Percentiles rank a stretch among this genome's conserved stretches.
These are phyloP conservation scores for Pelmatolapia mariae DNA, from an alignment of 2,113 vertebrate genomes.

Conservation along the genomic window DNA sequence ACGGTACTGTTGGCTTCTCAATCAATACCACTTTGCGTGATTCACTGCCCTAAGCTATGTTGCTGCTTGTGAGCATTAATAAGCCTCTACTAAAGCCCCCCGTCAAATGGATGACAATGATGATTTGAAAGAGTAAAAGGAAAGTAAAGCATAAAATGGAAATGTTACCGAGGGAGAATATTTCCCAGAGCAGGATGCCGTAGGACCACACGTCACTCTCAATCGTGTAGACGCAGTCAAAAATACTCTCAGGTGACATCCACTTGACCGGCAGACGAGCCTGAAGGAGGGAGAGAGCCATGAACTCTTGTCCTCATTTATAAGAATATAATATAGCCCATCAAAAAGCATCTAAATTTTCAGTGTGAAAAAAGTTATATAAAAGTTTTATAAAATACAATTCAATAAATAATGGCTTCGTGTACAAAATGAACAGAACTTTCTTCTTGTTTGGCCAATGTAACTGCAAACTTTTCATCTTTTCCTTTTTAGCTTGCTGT, in stretches of 20 bases:
- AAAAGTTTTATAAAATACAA: not conserved
- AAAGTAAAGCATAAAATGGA: not conserved
- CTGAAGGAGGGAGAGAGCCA: conserved; percentile 55
- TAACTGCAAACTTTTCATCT: not conserved
- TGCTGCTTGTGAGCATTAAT: not conserved
- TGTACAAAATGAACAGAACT: not conserved
- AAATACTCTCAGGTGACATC: conserved; percentile 99
- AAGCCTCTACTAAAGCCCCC: not conserved
- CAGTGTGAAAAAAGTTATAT: not conserved
- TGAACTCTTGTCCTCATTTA: not conserved
- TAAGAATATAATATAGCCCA: not conserved
- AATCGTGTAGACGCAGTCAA: conserved; percentile 93
- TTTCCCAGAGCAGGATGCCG: conserved; percentile 95
- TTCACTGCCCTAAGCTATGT: not conserved
- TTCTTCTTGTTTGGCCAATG: not conserved
- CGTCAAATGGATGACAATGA: not conserved
- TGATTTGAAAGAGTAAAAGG: not conserved
- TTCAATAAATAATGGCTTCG: not conserved
- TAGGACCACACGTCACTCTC: conserved; percentile 99
- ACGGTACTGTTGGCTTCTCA: not conserved
- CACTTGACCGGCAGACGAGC: conserved; percentile 97
- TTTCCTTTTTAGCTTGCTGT: not conserved
- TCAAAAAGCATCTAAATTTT: not conserved
- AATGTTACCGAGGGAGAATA: conserved; percentile 91
- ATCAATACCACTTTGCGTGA: not conserved